phyloP scores from a whole-genome alignment of 2,113 vertebrate species.

The Cariama cristata region DNA sequence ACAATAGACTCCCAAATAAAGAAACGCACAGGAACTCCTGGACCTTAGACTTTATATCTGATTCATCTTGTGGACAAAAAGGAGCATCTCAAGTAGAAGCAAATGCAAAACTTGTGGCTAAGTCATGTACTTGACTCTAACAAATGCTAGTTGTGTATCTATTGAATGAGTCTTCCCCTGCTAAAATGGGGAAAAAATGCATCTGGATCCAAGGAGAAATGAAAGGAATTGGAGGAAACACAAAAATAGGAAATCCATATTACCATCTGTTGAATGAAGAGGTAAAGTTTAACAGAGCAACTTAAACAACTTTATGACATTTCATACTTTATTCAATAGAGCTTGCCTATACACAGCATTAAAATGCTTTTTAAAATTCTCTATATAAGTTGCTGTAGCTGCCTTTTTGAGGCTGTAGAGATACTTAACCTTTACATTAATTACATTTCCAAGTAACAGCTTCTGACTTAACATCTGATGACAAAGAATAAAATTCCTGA shows the following conservation, averaged over 20 bases:
- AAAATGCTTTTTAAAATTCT: neutral
- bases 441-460: neutral
- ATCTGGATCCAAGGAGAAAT: neutral
- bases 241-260: neutral
- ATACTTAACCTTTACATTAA: neutral
- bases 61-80: neutral
- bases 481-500: neutral
- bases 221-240: neutral
- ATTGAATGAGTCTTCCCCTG: neutral
- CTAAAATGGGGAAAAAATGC: neutral
- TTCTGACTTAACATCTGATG: neutral
- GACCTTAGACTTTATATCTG: neutral
- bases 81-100: neutral
- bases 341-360: neutral
- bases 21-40: neutral
- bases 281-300: neutral
- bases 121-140: neutral
- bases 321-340: neutral
- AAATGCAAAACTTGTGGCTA: neutral
- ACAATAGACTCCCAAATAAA: neutral
- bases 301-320: neutral
- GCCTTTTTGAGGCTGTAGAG: neutral
- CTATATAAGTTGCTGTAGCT: neutral
- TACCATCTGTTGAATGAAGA: neutral
- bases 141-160: neutral